Base-by-base conservation (phyloP, 1,140 invertebrate species). In the Zaprionus kolodkinae region DNA sequence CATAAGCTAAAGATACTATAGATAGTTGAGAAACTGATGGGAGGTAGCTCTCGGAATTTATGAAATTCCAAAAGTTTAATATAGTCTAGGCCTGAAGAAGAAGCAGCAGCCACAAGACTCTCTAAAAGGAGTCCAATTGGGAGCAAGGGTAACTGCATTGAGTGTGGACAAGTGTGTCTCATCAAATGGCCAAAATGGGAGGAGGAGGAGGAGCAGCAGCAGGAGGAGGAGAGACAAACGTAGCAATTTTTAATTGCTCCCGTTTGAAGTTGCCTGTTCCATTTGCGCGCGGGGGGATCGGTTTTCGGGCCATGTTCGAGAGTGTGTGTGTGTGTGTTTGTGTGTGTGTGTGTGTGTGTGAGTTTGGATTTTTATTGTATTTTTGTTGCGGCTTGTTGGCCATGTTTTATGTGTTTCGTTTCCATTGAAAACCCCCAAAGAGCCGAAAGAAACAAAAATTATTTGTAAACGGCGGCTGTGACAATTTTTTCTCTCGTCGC, bases 401-500 rank as follows among this genome's bases (percentile, higher is more conserved):
- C 84, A 84, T 87, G 84, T 87, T 87, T 87, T 87, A 87, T 87
- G 84, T 80, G 84, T 87, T 87, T 88, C 84, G 85, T 88, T 88
- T 88, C 84, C 84, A 88, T 88, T 88, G 84, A 88, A 87, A 87
- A 84, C 74, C 74, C 84, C 79, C 84, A 86, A 88, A 87, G 78
- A 86, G 86, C 80, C 70, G 65, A 69, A 76, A 76, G 76, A 76
- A 88, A 74, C 84, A 83, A 67, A 87, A 87, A 88, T 87, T 87
- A 87, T 87, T 87, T 87, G 84, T 87, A 88, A 87, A 87, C 84
- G 84, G 84, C 84, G 84, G 77, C 84, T 80, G 84, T 87, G 84
- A 87, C 84, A 87, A 87, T 87, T 87, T 88, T 82, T 15, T 12
- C 61, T 36, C 45, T 62, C 56, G 45, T 74, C 71, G 27, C 33